Base-by-base conservation (phyloP, 2,888 invertebrate species). In the Tachina grossa region DNA sequence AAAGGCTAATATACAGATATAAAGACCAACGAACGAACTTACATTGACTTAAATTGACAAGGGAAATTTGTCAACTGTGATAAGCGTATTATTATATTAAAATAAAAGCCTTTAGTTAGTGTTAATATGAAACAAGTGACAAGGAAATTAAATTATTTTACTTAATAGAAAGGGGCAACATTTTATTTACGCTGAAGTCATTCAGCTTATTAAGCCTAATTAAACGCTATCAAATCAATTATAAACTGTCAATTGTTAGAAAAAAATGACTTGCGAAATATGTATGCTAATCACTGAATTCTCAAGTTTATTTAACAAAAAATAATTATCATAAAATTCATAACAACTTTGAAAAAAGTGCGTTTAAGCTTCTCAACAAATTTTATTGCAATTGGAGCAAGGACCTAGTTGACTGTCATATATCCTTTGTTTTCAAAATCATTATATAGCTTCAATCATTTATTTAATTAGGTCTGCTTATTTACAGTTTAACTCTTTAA, bases 1-100 rank as follows among this genome's bases (percentile, higher is more conserved):
- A 47, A 47, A 8, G 14, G 4, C 9, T 31, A 61, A 69, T 43
- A 14, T 41, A 9, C 6, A 43, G 14, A 14, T 19, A n/a, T 31
- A 31, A 31, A 31, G 31, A 31, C 2, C 31, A 31, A 6, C 5
- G 8, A 41, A 57, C 3, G 6, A 41, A 57, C 31, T 31, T 31
- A 49, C 1, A 49, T n/a, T 14, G 57, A 51, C n/a, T 19, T 65
- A n/a, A 51, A 69, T 14, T 47, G 22, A 22, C 31, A 45, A 45
- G 45, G 45, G 16, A 45, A 65, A 55, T 55, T 76, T 65, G 53
- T 13, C 43, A 65, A 65, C 55, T 39, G 13, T 39, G 14, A 22
- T 47, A 31, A 39, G 22, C 45, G 53, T 11, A 43, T 43, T 13
- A 45, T 45, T 14, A 45, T 22, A 75, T 63, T 16, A 66, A 39